Base-by-base conservation (phyloP, 2,888 invertebrate species). In the Erebia palarica region DNA sequence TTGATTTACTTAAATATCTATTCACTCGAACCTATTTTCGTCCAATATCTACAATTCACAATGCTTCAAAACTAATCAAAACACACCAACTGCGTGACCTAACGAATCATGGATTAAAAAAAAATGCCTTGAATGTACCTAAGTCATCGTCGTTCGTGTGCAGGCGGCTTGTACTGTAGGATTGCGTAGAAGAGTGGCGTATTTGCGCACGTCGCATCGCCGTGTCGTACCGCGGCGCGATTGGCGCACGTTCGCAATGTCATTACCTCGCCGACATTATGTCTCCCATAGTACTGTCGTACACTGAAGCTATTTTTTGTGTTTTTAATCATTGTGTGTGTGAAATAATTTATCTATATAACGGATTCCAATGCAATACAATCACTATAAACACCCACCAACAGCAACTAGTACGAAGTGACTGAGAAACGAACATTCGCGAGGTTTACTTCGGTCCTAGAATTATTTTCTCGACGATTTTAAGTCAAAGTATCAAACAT, bases 171-270 rank as follows among this genome's bases (percentile, higher is more conserved):
- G 42, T 69, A 71, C 58, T 51, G 80, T 81, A 80, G 81, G 80
- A 80, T 82, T 80, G 82, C 81, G 83, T 78, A 81, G 80, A 78
- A 70, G 72, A 75, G 74, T 75, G 72, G 75, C 75, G 70, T 89
- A 80, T 90, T 89, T 90, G 88, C 83, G 84, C 84, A 87, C 84
- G 84, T 81, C 77, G 73, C 69, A 72, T 80, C 76, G 73, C 66
- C 73, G 80, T 78, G 80, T 79, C 80, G 82, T 82, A 80, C 82
- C 66, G 65, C 16, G 63, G 77, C 76, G 77, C 83, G 85, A 89
- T 89, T 86, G 90, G 83, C 76, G 82, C 88, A 89, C 89, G 90
- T 89, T 88, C 84, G 76, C 81, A 75, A 81, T 86, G 89, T 89
- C 91, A 91, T 91, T 91, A 91, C 81, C 75, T 74, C 75, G 65